Conservation (phyloP, 1,140 invertebrate species). For the Cylas formicarius region DNA sequence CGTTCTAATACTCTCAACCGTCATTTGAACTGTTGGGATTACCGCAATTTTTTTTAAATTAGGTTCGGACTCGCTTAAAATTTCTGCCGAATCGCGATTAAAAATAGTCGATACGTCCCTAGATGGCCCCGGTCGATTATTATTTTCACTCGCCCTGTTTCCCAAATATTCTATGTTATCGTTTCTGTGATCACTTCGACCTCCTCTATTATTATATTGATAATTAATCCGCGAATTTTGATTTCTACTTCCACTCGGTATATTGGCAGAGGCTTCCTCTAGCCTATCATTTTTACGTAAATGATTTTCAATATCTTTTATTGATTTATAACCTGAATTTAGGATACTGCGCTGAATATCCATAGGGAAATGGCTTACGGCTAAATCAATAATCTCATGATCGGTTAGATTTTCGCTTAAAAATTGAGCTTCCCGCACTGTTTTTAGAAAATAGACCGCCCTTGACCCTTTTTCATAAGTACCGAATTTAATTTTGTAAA, state of each 20-base stretch:
- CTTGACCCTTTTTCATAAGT: conserved; percentile 6
- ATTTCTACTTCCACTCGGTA: no score
- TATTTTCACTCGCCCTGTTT: no score
- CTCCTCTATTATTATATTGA: no score
- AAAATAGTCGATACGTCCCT: conserved; percentile 3
- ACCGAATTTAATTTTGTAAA: conserved; percentile 7
- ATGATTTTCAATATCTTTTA: conserved; percentile 1
- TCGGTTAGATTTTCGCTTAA: conserved; percentile 11
- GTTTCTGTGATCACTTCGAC: no score
- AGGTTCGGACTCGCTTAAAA: not conserved
- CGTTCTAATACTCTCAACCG: not conserved
- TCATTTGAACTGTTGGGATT: not conserved
- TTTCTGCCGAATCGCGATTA: conserved; percentile 3
- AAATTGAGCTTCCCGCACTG: conserved; percentile 3
- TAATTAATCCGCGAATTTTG: no score
- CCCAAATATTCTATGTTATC: no score
- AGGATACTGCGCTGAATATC: not conserved
- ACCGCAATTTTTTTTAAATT: conserved; percentile 1
- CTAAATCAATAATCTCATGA: conserved; percentile 5
- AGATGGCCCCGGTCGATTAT: no score
- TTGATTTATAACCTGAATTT: no score
- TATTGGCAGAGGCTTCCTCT: no score
- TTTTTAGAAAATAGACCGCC: conserved; percentile 6
- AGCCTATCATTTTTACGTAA: conserved; percentile 1
- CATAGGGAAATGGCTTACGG: conserved; percentile 5